A percentile compares a stretch with the other conserved stretches of the same genome.
Conservation (phyloP, 2,113 vertebrate species). For the Psittacula cyanocephala region DNA sequence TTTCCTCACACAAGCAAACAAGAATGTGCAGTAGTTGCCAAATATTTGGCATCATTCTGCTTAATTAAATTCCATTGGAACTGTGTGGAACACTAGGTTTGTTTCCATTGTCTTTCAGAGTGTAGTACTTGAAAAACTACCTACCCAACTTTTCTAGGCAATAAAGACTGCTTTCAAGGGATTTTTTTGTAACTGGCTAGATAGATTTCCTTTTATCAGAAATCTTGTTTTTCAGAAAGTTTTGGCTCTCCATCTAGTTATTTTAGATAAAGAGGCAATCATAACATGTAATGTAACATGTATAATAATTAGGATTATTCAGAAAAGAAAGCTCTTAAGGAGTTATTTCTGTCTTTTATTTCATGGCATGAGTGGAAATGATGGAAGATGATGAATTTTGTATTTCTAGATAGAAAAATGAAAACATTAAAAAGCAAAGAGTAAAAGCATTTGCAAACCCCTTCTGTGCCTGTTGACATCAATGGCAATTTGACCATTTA, state of each 20-base stretch:
- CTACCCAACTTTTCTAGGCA: not conserved
- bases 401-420: not conserved
- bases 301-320: not conserved
- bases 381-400: not conserved
- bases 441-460: not conserved
- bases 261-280: not conserved
- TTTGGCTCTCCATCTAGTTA: not conserved
- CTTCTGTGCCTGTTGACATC: not conserved
- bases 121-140: not conserved
- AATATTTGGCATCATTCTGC: not conserved
- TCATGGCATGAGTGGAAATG: not conserved
- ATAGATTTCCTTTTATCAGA: not conserved
- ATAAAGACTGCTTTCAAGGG: not conserved
- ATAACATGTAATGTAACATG: not conserved
- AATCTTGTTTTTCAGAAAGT: not conserved
- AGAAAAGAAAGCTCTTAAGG: not conserved
- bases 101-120: not conserved
- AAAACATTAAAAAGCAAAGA: not conserved
- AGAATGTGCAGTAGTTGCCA: not conserved
- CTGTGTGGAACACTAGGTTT: not conserved
- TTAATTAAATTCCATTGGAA: constrained; percentile 4
- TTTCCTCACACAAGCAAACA: not conserved
- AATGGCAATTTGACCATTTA: not conserved
- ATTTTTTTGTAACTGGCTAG: not conserved
- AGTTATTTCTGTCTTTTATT: not conserved